These are phyloP conservation scores for Scortum barcoo DNA, from an alignment of 2,113 vertebrate genomes.

Conservation along the genomic window DNA sequence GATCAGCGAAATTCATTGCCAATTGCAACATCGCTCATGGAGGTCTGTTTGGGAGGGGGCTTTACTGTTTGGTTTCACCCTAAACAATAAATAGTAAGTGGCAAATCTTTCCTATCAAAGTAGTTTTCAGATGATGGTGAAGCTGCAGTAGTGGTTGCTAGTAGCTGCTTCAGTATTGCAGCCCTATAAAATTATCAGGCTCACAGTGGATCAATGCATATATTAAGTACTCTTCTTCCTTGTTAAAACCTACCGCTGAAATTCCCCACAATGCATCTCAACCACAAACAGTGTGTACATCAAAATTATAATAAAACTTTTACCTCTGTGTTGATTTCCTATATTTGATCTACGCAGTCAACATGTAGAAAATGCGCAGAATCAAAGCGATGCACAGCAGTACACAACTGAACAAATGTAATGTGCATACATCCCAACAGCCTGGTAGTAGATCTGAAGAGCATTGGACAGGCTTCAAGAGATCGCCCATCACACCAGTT, in stretches of 20 bases:
- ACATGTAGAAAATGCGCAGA: neutral
- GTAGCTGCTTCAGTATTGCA: neutral
- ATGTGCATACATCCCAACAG: constrained; percentile 77
- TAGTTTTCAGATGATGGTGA: neutral
- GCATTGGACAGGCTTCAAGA: constrained; percentile 72
- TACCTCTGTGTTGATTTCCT: no score
- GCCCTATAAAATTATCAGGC: neutral
- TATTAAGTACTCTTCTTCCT: no score
- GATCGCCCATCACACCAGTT: constrained; percentile 80
- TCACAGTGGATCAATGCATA: neutral
- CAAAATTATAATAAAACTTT: neutral
- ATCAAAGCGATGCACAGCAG: constrained; percentile 1
- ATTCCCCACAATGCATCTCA: no score
- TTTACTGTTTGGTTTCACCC: neutral
- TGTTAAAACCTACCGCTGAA: no score
- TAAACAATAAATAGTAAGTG: neutral
- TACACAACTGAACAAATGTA: constrained; percentile 59
- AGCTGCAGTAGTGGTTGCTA: neutral
- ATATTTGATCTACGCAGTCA: neutral
- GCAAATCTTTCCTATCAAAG: neutral
- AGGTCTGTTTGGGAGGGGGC: neutral
- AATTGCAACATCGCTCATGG: neutral
- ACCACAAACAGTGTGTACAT: no score
- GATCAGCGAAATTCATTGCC: neutral
- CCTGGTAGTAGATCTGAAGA: constrained; percentile 69